Evolutionary conservation across 2,888 invertebrate species (phyloP).

Genomic region (Eupithecia centaureata): DNA sequence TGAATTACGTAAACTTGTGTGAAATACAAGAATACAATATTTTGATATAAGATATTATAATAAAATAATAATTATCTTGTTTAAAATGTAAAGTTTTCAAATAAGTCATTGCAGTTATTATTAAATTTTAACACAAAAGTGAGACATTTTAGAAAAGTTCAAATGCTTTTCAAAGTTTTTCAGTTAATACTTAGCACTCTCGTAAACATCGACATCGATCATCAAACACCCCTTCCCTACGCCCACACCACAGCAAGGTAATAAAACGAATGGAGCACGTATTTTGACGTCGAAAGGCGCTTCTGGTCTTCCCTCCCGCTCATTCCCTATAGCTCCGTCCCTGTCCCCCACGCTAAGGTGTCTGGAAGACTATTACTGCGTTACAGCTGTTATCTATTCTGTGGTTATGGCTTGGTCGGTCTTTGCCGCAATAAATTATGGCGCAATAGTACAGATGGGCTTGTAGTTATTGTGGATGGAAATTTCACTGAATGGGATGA

Average conservation of each 20-base stretch:
- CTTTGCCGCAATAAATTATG: slow-evolving; percentile 77
- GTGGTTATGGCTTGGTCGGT: slow-evolving; percentile 71
- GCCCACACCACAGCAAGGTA: slow-evolving; percentile 66
- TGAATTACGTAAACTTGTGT: too few species aligned
- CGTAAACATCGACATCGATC: slow-evolving; percentile 61
- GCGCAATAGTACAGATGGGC: slow-evolving; percentile 69
- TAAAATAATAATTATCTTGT: too few species aligned
- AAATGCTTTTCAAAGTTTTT: too few species aligned
- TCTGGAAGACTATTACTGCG: slow-evolving; percentile 80
- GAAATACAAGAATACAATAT: too few species aligned
- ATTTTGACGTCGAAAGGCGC: slow-evolving; percentile 84
- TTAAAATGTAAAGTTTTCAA: too few species aligned
- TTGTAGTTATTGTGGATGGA: slow-evolving; percentile 42
- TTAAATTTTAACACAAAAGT: too few species aligned
- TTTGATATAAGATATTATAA: too few species aligned
- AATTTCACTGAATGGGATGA: slow-evolving; percentile 16
- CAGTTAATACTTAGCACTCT: background rate
- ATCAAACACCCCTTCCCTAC: slow-evolving; percentile 34
- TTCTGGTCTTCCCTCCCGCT: slow-evolving; percentile 75
- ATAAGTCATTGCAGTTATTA: too few species aligned
- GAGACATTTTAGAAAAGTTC: too few species aligned
- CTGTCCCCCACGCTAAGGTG: slow-evolving; percentile 68
- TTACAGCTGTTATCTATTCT: slow-evolving; percentile 73
- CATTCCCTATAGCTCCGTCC: slow-evolving; percentile 57
- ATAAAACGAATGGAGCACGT: slow-evolving; percentile 84